Evolutionary conservation across 2,113 vertebrate genomes (phyloP), one percentile per base, ranked within the genome.

Genomic region (Chaenocephalus aceratus): DNA sequence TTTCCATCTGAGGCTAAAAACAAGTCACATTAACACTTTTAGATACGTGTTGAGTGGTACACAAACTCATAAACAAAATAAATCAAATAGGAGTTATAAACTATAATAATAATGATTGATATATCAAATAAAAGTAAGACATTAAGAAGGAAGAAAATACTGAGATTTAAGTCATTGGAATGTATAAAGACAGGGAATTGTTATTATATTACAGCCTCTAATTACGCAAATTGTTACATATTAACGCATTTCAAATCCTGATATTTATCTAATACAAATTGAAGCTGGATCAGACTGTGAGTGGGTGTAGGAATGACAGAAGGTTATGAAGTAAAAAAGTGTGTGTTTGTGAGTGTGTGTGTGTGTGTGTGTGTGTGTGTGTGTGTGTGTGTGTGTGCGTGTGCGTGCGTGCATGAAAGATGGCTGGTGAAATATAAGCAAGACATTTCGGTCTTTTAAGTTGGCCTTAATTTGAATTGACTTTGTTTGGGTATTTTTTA

Each of bases 401-500:
- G 21, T 18, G 66, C 8, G 62, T 14, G 54, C 5, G 58, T 30
- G 34, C 9, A 45, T 16, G 51, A 30, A 53, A 51, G 52, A 30
- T 6, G 59, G 15, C 21, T 12, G 54, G 30, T 77, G 64, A 74
- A 18, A 70, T 58, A 66, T 1, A 7, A 75, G 74, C 11, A 2
- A 58, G 69, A 52, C 61, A 30, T 41, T 61, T 63, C 5, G 12
- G 46, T 68, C 74, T 54, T 48, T n/a, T 6, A 70, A 75, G 68
- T 53, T 9, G 70, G 3, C 54, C 77, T 60, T 87, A 86, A 89
- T 86, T 82, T 75, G 83, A 77, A 9, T 13, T 10, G 65, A 84
- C 78, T 82, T 84, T 64, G 59, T 66, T 54, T 2, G 34, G 46
- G 45, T 78, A 78, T 61, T 83, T 83, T 78, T 74, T 60, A 86